Percentiles rank a stretch among this genome's conserved stretches.
phyloP scores from a whole-genome alignment of 2,797 vertebrate genomes.

The Dipus sagitta region DNA sequence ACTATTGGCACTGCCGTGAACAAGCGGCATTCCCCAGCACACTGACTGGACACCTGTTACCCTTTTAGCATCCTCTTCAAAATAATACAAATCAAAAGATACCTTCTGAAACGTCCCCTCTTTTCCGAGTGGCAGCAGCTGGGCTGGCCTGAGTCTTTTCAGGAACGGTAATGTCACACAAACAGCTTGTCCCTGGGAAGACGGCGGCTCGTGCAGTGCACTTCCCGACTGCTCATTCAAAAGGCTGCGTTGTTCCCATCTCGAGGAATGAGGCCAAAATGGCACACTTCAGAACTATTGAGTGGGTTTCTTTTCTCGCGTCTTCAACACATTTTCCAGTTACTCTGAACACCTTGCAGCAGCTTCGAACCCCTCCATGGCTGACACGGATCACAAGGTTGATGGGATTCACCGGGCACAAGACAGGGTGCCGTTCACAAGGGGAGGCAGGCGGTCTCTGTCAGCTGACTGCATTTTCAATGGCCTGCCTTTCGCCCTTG shows the following conservation, averaged over 20 bases:
- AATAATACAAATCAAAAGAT: background rate
- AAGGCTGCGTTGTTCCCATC: background rate
- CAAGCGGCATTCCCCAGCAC: rapidly evolving
- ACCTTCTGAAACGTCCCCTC: constrained; percentile 4
- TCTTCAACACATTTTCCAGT: background rate
- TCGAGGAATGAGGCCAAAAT: background rate
- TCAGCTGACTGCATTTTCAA: background rate
- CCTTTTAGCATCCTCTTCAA: background rate
- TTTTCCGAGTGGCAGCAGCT: constrained; percentile 84
- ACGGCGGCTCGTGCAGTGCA: background rate
- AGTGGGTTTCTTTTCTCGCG: background rate
- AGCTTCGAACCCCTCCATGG: background rate
- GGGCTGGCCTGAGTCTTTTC: constrained; percentile 71
- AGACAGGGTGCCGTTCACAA: no score
- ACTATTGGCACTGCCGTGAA: background rate
- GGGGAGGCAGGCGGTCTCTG: background rate
- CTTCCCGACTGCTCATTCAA: background rate
- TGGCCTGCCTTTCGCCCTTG: background rate
- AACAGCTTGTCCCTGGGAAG: background rate
- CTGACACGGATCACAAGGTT: rapidly evolving
- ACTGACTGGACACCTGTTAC: background rate
- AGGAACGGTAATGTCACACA: background rate
- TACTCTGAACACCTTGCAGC: background rate
- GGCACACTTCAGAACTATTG: background rate
- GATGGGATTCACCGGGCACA: background rate